Base-by-base conservation (phyloP, 2,797 vertebrate species). In the Phalanger gymnotis region DNA sequence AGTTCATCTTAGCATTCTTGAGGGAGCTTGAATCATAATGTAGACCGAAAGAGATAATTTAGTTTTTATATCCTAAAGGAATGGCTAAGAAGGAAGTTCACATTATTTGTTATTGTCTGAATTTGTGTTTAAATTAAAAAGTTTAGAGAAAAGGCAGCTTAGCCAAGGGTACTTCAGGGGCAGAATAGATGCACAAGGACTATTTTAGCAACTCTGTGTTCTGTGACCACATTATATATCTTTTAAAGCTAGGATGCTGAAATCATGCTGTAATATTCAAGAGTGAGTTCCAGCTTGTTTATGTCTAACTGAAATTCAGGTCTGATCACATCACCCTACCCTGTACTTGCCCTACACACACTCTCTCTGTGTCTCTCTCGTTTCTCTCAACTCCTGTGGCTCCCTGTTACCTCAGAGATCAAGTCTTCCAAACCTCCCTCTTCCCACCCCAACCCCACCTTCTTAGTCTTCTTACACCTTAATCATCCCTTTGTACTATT, bases 111-210 rank as follows among this genome's bases (percentile, higher is more conserved):
- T 54, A 90, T 47, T 90, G 3, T 55, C 57, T 91, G 40, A 90
- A 93, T 73, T 87, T 94, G 54, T 96, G 81, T 91, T 94, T 93
- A 40, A 94, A 19, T 95, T 94, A 93, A n/a, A 94, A 97, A 95
- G 28, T 30, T 73, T 66, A 96, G 92, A 92, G 31, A 73, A 94
- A 90, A 87, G 52, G 31, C 31, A 66, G 1, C 53, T 28, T 55
- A 58, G 51, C 54, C 94, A 54, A 92, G 54, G 94, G 53, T 19
- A 52, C 95, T 94, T 96, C 31, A 89, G 92, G 57, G 93, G 31
- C 91, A 54, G 73, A 51, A 94, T 51, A 93, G 47, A 22, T 90
- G 53, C 92, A 90, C n/a, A 94, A 91, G 31, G n/a, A 95, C 30
- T 40, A 19, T 57, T 87, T 55, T 3, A 57, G 54, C 90, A 19